Conservation (phyloP, 2,113 vertebrate genomes). For the Silurus meridionalis region DNA sequence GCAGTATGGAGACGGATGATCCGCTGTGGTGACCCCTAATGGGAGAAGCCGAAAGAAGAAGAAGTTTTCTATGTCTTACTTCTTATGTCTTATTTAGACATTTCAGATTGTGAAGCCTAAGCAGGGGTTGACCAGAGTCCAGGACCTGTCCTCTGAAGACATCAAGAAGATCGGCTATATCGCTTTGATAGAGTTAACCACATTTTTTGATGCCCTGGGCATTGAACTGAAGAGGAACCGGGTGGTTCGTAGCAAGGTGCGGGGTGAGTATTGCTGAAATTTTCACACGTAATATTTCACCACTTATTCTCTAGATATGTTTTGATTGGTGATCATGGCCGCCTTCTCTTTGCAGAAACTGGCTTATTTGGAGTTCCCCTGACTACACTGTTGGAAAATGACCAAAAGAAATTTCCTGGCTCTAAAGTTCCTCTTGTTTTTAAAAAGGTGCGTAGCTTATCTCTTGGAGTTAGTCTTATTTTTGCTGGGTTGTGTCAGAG, state of each 20-base stretch:
- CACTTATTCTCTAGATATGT: background rate
- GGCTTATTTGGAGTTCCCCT: slow-evolving; percentile 91
- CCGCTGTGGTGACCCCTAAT: too few relatives aligned
- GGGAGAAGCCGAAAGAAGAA: too few relatives aligned
- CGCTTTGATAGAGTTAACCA: slow-evolving; percentile 82
- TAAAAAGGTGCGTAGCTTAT: slow-evolving; percentile 77
- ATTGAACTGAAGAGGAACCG: slow-evolving; percentile 84
- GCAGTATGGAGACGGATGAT: too few relatives aligned
- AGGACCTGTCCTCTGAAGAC: slow-evolving; percentile 82
- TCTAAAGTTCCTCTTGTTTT: slow-evolving; percentile 89
- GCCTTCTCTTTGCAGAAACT: slow-evolving; percentile 70
- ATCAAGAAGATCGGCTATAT: slow-evolving; percentile 87
- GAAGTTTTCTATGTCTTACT: background rate
- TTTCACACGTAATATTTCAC: background rate
- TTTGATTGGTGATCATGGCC: background rate
- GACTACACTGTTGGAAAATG: slow-evolving; percentile 80
- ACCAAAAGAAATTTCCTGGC: slow-evolving; percentile 85
- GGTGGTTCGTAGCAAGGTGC: slow-evolving; percentile 72
- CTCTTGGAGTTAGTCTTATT: slow-evolving; percentile 30
- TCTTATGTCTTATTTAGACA: slow-evolving; percentile 65
- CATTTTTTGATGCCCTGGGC: slow-evolving; percentile 81
- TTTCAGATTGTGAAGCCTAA: slow-evolving; percentile 77
- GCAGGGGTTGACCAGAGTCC: slow-evolving; percentile 79
- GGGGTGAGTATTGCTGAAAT: slow-evolving; percentile 70
- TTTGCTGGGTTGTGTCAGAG: slow-evolving; percentile 12